phyloP scores from a whole-genome alignment of 2,113 vertebrate genomes.

The Chloroceryle aenea region DNA sequence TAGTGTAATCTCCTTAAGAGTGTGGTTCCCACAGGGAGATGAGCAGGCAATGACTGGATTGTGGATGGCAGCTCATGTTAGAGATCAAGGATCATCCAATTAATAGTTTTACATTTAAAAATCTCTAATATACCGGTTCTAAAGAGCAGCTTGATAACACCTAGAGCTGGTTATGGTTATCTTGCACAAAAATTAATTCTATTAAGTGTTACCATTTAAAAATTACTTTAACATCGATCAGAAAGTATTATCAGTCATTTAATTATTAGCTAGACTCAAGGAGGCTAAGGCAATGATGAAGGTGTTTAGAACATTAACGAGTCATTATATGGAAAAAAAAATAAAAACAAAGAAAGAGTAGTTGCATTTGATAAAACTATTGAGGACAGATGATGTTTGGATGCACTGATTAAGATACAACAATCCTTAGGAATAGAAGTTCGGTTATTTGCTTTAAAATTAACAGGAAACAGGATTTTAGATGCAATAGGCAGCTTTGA shows the following conservation, averaged over 20 bases:
- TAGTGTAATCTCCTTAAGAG: conserved; percentile 80
- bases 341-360: background rate
- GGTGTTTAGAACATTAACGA: background rate
- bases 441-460: background rate
- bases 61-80: conserved; percentile 67
- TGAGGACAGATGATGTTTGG: background rate
- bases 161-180: conserved; percentile 36
- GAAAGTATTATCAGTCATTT: conserved; percentile 37
- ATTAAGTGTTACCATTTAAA: background rate
- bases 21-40: conserved; percentile 72
- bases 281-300: background rate
- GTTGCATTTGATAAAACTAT: background rate
- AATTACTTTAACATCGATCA: conserved; percentile 29
- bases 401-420: background rate
- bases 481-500: background rate
- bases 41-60: conserved; percentile 50
- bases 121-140: conserved; percentile 16
- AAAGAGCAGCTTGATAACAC: conserved; percentile 47
- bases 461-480: background rate
- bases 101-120: conserved; percentile 69
- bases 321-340: background rate
- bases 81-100: conserved; percentile 75
- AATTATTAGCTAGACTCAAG: conserved; percentile 31
- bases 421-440: background rate
- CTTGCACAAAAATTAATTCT: background rate